Base-by-base conservation (phyloP, 2,888 invertebrate genomes). In the Plemyria rubiginata region DNA sequence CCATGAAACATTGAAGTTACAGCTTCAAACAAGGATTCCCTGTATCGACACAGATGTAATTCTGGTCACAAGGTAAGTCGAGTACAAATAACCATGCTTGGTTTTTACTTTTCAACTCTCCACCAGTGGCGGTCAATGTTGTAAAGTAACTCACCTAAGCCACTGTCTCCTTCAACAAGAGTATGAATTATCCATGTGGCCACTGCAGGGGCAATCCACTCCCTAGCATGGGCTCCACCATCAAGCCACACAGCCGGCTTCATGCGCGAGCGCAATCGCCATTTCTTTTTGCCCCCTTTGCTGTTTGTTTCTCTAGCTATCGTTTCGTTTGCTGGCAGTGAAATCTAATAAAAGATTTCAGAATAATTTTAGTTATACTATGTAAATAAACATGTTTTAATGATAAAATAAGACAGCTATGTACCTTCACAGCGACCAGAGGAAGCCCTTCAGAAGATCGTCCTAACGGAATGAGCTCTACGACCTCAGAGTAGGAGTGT, bases 171-270 rank as follows among this genome's bases (percentile, higher is more conserved):
- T 71, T 94, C 94, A n/a, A 96, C 93, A 38, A 96, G 83, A 59
- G 95, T 94, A 68, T 94, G 94, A 62, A 96, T 86, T 74, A 96
- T 95, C 94, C 95, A 96, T 16, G 96, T 95, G 45, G 96, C 95
- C 0, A 95, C 95, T 0, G 97, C 96, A 0, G 96, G 96, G 0
- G 96, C 94, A 71, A 97, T 96, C 97, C 97, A 97, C 85, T 97
- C 97, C 72, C 95, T 84, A 1, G 95, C 96, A 75, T 96, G 96
- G 64, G 94, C 90, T 0, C 97, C 97, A 9, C 96, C 97, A 77
- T 97, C 97, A 38, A 98, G 93, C 94, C 97, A 97, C 45, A 97
- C 95, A 0, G 95, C 95, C 4, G 96, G 95, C 70, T 96, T 96
- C 73, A 91, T 85, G 54, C 81, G 84, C 4, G 93, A 91, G 2